These are phyloP conservation scores for Patiria pectinifera DNA, from an alignment of 53 echinoderm and acorn worm genomes.

Conservation along the genomic window DNA sequence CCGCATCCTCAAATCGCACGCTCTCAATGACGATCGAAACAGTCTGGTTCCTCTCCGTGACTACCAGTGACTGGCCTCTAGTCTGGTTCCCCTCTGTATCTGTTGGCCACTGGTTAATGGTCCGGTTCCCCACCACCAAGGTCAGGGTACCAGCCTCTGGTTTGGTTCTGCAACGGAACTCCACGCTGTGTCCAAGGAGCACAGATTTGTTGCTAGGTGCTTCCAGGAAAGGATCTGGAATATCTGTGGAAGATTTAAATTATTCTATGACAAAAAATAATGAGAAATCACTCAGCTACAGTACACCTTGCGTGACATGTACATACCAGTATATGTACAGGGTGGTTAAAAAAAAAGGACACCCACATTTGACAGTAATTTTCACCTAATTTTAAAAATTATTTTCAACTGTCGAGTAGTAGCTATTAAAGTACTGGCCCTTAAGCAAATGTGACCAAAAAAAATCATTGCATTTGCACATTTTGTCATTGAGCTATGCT, in stretches of 20 bases:
- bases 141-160: constrained; percentile 52
- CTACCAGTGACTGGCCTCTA: constrained; percentile 25
- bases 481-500: no score
- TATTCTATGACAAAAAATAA: neutral
- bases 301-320: no score
- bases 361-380: no score
- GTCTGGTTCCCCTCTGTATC: constrained; percentile 29
- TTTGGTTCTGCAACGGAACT: constrained; percentile 49
- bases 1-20: constrained; percentile 70
- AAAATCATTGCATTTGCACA: no score
- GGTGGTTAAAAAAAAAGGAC: no score
- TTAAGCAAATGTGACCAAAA: no score
- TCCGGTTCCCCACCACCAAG: constrained; percentile 40
- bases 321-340: no score
- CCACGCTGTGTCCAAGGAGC: neutral
- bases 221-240: constrained; percentile 55
- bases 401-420: no score
- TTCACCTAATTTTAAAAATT: no score
- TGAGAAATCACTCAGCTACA: no score
- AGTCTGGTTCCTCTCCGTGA: constrained; percentile 53
- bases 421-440: no score
- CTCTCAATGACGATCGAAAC: constrained; percentile 63
- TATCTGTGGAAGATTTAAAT: constrained; percentile 5
- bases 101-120: neutral
- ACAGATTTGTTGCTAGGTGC: constrained; percentile 35